Percentiles rank a stretch among this genome's conserved stretches.
Evolutionary conservation across 2,888 invertebrate species (phyloP).

Genomic region (Asteroscopus sphinx): DNA sequence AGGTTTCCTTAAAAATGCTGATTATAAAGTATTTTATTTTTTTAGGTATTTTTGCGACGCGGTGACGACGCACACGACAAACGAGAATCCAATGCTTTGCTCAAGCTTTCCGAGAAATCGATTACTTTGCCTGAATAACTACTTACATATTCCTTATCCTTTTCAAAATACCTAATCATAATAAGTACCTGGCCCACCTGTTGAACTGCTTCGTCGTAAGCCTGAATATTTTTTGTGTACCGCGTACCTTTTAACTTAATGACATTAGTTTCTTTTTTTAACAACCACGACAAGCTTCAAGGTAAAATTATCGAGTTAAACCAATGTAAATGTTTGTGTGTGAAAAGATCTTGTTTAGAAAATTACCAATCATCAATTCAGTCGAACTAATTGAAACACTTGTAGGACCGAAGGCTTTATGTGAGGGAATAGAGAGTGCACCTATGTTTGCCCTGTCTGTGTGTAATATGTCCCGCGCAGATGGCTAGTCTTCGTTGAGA

Average conservation of each 20-base stretch:
- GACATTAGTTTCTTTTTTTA: constrained; percentile 25
- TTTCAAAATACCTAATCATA: constrained; percentile 50
- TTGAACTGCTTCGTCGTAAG: constrained; percentile 37
- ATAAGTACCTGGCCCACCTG: constrained; percentile 49
- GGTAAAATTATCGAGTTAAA: constrained; percentile 2
- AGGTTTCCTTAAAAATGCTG: too few species aligned
- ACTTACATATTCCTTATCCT: constrained; percentile 30
- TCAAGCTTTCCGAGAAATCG: constrained; percentile 17
- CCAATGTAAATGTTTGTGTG: not conserved
- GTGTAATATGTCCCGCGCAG: too few species aligned
- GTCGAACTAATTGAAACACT: too few species aligned
- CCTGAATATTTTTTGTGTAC: constrained; percentile 23
- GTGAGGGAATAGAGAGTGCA: too few species aligned
- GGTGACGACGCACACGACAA: too few species aligned
- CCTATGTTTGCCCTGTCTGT: too few species aligned
- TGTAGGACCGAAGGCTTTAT: too few species aligned
- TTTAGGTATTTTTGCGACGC: too few species aligned
- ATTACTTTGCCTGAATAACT: constrained; percentile 30
- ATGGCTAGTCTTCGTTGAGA: too few species aligned
- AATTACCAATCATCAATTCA: too few species aligned
- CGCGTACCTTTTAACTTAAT: constrained; percentile 33
- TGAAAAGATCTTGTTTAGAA: too few species aligned
- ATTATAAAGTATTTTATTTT: too few species aligned
- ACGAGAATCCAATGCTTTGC: constrained; percentile 17
- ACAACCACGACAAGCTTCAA: constrained; percentile 13